Conservation (phyloP, 2,888 invertebrate genomes). For the Galeopsomyia nigrocyanea region DNA sequence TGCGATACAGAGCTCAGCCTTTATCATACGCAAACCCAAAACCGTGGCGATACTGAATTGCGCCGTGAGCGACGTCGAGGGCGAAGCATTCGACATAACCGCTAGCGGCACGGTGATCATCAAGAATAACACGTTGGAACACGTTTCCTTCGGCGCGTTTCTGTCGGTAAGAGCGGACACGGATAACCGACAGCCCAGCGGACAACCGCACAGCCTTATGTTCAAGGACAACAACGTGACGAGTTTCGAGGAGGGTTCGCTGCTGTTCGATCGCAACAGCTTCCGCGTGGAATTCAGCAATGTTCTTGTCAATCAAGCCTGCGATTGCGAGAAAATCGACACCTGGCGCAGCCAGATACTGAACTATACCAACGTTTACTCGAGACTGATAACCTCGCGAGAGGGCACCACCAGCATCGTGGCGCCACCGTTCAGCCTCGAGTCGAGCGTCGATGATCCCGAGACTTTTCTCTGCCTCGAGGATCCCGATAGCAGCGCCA, state of each 20-base stretch:
- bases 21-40: constrained; percentile 76
- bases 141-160: constrained; percentile 75
- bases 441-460: constrained; percentile 58
- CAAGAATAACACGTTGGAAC: constrained; percentile 76
- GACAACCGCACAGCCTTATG: constrained; percentile 69
- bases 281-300: constrained; percentile 74
- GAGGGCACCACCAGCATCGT: constrained; percentile 46
- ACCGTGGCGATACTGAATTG: constrained; percentile 76
- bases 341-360: constrained; percentile 63
- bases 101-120: constrained; percentile 76
- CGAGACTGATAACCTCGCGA: constrained; percentile 52
- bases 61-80: constrained; percentile 73
- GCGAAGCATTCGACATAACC: constrained; percentile 76
- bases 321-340: constrained; percentile 72
- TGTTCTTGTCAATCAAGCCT: constrained; percentile 73
- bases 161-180: constrained; percentile 71
- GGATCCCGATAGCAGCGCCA: constrained; percentile 48
- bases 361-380: constrained; percentile 63
- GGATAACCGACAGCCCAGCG: constrained; percentile 68
- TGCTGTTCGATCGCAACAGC: constrained; percentile 73
- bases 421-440: constrained; percentile 51
- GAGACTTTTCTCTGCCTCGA: constrained; percentile 61
- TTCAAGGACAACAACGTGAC: constrained; percentile 78
- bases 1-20: constrained; percentile 78
- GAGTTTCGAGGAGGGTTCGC: constrained; percentile 72